Conservation (phyloP, 2,113 vertebrate species). For the Gasterosteus nipponicus region DNA sequence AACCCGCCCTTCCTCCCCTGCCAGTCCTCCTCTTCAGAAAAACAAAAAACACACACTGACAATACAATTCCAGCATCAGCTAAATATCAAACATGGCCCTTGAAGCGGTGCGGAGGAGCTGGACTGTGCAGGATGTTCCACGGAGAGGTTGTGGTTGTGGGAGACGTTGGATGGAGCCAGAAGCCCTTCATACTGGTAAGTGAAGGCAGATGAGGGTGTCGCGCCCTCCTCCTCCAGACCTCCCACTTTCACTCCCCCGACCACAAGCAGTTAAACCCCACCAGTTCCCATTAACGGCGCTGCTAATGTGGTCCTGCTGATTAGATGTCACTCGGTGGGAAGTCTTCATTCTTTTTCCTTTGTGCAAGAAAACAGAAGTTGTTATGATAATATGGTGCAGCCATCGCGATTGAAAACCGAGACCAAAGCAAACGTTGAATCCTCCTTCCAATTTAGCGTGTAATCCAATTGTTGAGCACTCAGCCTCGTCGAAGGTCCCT, state of each 20-base stretch:
- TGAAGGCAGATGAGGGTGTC: constrained; percentile 68
- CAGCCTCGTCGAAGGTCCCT: not conserved
- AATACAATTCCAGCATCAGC: constrained; percentile 65
- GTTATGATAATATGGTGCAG: constrained; percentile 16
- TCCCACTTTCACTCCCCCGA: constrained; percentile 63
- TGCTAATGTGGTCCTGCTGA: constrained; percentile 24
- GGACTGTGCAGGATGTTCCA: constrained; percentile 57
- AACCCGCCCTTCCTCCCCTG: constrained; percentile 38
- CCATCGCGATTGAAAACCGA: not conserved
- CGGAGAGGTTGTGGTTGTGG: constrained; percentile 67
- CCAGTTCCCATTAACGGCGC: constrained; percentile 50
- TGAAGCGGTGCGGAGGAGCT: constrained; percentile 46
- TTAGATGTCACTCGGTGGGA: constrained; percentile 6
- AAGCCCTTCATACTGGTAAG: constrained; percentile 67
- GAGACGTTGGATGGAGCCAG: constrained; percentile 56
- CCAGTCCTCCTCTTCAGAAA: constrained; percentile 37
- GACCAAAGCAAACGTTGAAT: constrained; percentile 10
- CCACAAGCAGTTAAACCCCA: constrained; percentile 58
- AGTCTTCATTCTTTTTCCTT: not conserved
- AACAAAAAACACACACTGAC: constrained; percentile 30
- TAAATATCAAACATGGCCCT: constrained; percentile 61
- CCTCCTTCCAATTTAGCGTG: not conserved
- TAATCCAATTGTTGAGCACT: not conserved
- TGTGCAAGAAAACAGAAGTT: not conserved
- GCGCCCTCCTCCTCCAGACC: constrained; percentile 60